phyloP scores from a whole-genome alignment of 2,113 vertebrate species.

The Plestiodon gilberti region DNA sequence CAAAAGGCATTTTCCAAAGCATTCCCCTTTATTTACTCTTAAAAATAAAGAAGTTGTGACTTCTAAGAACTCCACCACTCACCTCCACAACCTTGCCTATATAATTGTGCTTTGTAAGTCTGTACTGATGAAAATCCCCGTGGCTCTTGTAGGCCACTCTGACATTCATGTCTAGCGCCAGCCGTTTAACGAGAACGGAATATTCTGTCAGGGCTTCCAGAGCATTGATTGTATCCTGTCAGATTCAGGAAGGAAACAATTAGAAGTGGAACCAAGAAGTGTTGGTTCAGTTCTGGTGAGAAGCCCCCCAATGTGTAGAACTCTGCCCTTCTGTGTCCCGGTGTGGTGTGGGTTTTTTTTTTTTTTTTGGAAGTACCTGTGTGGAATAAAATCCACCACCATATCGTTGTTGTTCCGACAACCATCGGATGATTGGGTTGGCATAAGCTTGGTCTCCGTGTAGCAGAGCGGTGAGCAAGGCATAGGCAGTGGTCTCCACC shows the following conservation, averaged over 20 bases:
- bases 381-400: constrained; percentile 88
- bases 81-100: constrained; percentile 79
- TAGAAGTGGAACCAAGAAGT: not conserved
- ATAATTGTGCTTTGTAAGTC: constrained; percentile 75
- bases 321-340: not conserved
- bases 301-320: too few relatives aligned
- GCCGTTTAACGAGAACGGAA: constrained; percentile 66
- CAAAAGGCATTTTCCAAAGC: not conserved
- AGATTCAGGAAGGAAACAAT: constrained; percentile 26
- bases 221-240: constrained; percentile 87
- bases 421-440: constrained; percentile 86
- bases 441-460: constrained; percentile 79
- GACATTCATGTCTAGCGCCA: constrained; percentile 82
- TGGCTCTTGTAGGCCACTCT: constrained; percentile 76
- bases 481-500: constrained; percentile 90
- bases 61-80: constrained; percentile 38
- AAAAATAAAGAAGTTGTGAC: not conserved
- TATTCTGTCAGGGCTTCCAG: constrained; percentile 88
- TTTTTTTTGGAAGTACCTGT: constrained; percentile 76
- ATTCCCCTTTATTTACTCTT: not conserved
- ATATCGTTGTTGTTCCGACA: constrained; percentile 89
- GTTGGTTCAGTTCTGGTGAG: too few relatives aligned
- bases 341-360: not conserved
- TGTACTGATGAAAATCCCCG: constrained; percentile 67
- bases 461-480: constrained; percentile 79